These are phyloP conservation scores for Eristalinus sepulchralis DNA, from an alignment of 2,888 invertebrate genomes.

Conservation along the genomic window DNA sequence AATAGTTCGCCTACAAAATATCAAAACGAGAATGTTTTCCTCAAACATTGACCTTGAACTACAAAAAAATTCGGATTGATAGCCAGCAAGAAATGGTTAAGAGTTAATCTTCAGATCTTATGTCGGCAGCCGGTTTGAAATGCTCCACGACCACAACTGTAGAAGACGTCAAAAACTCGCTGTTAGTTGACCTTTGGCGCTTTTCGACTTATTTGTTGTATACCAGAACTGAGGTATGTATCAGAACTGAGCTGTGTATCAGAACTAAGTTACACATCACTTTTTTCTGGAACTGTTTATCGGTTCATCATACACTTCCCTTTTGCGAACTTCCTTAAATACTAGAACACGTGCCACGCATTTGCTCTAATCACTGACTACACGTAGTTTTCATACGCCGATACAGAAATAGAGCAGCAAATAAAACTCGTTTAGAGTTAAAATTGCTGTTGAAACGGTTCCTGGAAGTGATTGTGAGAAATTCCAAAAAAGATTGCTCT, in stretches of 20 bases:
- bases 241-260: too few species aligned
- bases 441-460: not conserved
- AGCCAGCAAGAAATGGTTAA: not conserved
- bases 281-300: not conserved
- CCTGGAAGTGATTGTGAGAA: not conserved
- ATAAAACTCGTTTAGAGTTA: not conserved
- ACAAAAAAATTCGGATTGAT: not conserved
- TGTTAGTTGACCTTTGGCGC: not conserved
- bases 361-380: not conserved
- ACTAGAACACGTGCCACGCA: not conserved
- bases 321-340: not conserved
- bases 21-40: slow-evolving; percentile 23
- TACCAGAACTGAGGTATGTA: too few species aligned
- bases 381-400: not conserved
- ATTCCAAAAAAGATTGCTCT: not conserved
- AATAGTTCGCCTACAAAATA: slow-evolving; percentile 7
- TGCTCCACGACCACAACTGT: not conserved
- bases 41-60: slow-evolving; percentile 30
- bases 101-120: not conserved
- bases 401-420: not conserved
- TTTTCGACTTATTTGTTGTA: not conserved
- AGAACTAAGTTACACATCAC: not conserved
- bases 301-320: not conserved
- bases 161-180: not conserved
- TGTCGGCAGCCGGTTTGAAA: not conserved